phyloP scores from a whole-genome alignment of 2,113 vertebrate genomes.

The Trematocara macrostoma region DNA sequence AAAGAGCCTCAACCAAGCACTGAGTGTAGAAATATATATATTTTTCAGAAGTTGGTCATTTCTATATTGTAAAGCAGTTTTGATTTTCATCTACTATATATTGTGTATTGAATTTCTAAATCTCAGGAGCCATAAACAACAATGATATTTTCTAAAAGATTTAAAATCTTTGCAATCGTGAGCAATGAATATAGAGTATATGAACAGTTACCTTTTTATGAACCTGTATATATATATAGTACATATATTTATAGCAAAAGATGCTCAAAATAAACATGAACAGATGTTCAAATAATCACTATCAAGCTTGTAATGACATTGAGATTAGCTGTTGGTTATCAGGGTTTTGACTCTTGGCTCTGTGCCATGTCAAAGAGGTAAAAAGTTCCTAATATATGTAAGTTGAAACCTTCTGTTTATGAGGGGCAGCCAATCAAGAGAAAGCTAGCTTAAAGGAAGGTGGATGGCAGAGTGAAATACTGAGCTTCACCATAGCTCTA shows the following conservation, averaged over 20 bases:
- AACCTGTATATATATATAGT: background rate
- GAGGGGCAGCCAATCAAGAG: background rate
- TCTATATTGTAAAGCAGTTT: background rate
- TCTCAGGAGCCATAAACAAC: background rate
- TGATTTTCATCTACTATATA: background rate
- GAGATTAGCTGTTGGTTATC: background rate
- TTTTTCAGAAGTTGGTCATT: background rate
- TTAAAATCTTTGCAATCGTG: background rate
- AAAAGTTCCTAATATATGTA: background rate
- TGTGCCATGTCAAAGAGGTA: background rate
- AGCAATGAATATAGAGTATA: background rate
- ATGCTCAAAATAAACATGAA: background rate
- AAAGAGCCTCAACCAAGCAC: background rate
- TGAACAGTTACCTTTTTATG: background rate
- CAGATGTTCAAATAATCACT: background rate
- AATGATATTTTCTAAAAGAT: background rate
- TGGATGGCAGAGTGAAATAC: background rate
- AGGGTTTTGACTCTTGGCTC: background rate
- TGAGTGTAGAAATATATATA: background rate
- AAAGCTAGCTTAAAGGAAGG: background rate
- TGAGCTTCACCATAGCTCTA: background rate
- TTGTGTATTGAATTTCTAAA: too few relatives aligned
- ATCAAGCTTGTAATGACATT: background rate
- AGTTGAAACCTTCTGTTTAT: background rate
- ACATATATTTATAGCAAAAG: background rate